Base-by-base conservation (phyloP, 2,113 vertebrate species). In the Nothobranchius furzeri region DNA sequence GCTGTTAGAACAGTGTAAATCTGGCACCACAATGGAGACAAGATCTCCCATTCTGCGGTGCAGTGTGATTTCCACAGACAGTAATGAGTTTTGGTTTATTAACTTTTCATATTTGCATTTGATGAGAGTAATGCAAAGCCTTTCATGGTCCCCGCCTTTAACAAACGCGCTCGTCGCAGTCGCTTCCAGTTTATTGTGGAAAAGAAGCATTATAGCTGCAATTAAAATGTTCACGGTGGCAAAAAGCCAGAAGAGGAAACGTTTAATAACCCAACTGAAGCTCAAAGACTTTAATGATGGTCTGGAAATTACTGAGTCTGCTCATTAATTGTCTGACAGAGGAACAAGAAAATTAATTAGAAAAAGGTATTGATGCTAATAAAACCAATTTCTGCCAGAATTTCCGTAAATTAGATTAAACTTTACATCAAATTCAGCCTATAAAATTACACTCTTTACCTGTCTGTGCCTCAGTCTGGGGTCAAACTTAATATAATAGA, bases 221-320 rank as follows among this genome's bases (percentile, higher is more conserved):
- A 81, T 78, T 63, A 36, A 49, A 52, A 58, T 74, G 70, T 80
- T 78, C 42, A 60, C 40, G 4, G 37, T 62, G 78, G 70, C 60
- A 77, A 73, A 73, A 9, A 59, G 64, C 67, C 75, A 75, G 30
- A 52, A 68, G 42, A 61, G 64, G 53, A 57, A 60, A 54, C 3
- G 35, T 67, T 67, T 25, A 12, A 76, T 78, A 78, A 54, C 53
- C 53, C 30, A 48, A 58, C 52, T 2, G 12, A 30, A 36, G 35
- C 58, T 73, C 46, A 67, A 85, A 73, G 75, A 76, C 70, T 70
- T 69, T 58, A 73, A 56, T 64, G 71, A 74, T 55, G 57, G 68
- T 72, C 60, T 67, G 75, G 20, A 71, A 78, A 73, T 83, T 63
- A 73, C 9, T 7, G 25, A 62, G 48, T 52, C 57, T 12, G 75